These are phyloP conservation scores for Gambusia holbrooki DNA, from an alignment of 2,113 vertebrate species.

Conservation along the genomic window DNA sequence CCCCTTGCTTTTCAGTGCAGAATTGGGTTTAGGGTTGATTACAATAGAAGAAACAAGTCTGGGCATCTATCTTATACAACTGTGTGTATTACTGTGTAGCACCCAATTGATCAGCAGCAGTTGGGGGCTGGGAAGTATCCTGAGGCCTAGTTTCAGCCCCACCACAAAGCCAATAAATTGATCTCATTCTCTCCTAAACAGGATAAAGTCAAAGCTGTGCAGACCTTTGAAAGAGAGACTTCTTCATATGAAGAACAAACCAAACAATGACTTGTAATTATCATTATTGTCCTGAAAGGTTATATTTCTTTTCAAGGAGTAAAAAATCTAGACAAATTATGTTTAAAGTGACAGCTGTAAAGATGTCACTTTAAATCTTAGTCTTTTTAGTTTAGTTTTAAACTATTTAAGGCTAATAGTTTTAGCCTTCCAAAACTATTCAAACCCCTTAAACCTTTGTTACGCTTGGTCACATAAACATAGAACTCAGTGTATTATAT, in stretches of 20 bases:
- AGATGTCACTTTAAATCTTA: no score
- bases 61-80: slow-evolving; percentile 41
- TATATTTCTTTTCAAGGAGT: not conserved
- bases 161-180: slow-evolving; percentile 10
- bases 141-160: slow-evolving; percentile 32
- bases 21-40: slow-evolving; percentile 13
- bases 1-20: not conserved
- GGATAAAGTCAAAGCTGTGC: slow-evolving; percentile 4
- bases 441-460: not conserved
- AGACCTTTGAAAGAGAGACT: not conserved
- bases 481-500: not conserved
- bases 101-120: slow-evolving; percentile 33
- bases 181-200: slow-evolving; percentile 25
- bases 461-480: not conserved
- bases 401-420: no score
- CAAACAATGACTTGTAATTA: slow-evolving; percentile 1
- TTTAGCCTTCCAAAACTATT: not conserved
- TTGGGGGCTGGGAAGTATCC: slow-evolving; percentile 8
- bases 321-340: no score
- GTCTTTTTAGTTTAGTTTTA: no score
- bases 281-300: not conserved
- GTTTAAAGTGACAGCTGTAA: not conserved
- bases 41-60: slow-evolving; percentile 26
- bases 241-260: slow-evolving; percentile 18
- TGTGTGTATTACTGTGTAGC: not conserved